These are phyloP conservation scores for Plebejus melissa DNA, from an alignment of 2,888 invertebrate genomes.

Conservation along the genomic window DNA sequence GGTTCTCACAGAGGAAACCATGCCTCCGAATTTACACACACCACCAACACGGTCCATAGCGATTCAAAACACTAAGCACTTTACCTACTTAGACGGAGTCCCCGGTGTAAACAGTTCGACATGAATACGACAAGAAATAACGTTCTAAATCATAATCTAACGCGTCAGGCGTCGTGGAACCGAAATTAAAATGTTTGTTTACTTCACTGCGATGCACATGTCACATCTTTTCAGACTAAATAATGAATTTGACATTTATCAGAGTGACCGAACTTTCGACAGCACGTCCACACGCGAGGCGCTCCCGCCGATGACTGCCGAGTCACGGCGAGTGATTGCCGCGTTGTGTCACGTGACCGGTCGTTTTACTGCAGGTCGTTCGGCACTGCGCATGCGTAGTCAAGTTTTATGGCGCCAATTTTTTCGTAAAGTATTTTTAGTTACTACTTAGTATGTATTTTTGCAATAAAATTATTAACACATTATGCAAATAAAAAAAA, in stretches of 20 bases:
- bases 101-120: conserved; percentile 61
- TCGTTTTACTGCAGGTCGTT: conserved; percentile 79
- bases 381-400: conserved; percentile 69
- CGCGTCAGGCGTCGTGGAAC: conserved; percentile 45
- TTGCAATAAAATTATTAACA: neutral
- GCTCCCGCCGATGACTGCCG: conserved; percentile 70
- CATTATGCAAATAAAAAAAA: too few species aligned
- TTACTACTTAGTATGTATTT: neutral
- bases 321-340: conserved; percentile 75
- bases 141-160: conserved; percentile 39
- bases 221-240: conserved; percentile 64
- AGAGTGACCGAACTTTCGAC: conserved; percentile 48
- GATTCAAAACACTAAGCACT: conserved; percentile 51
- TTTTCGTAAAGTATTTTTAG: conserved; percentile 43
- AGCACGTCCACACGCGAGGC: conserved; percentile 52
- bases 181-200: conserved; percentile 46
- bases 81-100: conserved; percentile 47
- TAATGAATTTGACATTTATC: conserved; percentile 69
- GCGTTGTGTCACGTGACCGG: conserved; percentile 78
- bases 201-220: conserved; percentile 59
- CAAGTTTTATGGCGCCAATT: conserved; percentile 60
- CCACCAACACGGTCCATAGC: conserved; percentile 75
- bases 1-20: conserved; percentile 68
- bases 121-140: conserved; percentile 50
- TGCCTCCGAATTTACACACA: conserved; percentile 72